These are phyloP conservation scores for Cladopsammia gracilis DNA, from an alignment of 64 coral and sea anemone species.

Conservation along the genomic window DNA sequence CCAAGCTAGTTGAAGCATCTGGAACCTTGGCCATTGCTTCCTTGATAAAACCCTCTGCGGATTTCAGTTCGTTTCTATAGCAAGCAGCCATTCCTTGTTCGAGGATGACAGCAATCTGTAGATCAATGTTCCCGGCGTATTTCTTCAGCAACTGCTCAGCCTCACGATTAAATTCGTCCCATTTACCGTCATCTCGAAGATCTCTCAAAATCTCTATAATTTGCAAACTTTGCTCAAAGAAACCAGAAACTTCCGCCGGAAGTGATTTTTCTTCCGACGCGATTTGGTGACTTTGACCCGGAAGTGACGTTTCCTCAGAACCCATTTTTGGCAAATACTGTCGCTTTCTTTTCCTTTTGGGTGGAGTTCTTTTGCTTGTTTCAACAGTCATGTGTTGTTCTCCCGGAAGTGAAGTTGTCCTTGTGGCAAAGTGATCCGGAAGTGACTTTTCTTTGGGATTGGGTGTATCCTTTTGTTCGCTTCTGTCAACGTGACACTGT, in stretches of 20 bases:
- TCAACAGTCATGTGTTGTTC: not conserved
- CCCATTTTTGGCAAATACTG: not conserved
- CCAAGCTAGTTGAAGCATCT: not conserved
- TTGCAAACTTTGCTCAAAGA: not conserved
- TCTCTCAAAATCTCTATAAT: not conserved
- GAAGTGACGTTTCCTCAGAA: not conserved
- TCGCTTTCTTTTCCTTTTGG: not conserved
- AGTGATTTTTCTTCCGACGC: not conserved
- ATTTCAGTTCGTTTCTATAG: not conserved
- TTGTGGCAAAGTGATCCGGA: not conserved
- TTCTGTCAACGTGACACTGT: not conserved
- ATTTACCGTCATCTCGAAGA: not conserved
- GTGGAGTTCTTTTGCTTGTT: not conserved
- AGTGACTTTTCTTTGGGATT: not conserved
- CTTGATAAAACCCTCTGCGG: not conserved
- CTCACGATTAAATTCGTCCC: not conserved
- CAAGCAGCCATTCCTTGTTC: constrained; percentile 8
- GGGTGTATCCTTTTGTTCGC: not conserved
- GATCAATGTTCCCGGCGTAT: not conserved
- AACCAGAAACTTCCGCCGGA: not conserved
- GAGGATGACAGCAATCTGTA: not conserved
- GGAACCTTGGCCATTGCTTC: not conserved
- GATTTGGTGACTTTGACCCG: not conserved
- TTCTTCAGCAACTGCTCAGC: not conserved
- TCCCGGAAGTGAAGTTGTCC: not conserved